A percentile compares a stretch with the other conserved stretches of the same genome.
phyloP scores from a whole-genome alignment of 92 coral and sea anemone species.

The Bergia puertoricense region DNA sequence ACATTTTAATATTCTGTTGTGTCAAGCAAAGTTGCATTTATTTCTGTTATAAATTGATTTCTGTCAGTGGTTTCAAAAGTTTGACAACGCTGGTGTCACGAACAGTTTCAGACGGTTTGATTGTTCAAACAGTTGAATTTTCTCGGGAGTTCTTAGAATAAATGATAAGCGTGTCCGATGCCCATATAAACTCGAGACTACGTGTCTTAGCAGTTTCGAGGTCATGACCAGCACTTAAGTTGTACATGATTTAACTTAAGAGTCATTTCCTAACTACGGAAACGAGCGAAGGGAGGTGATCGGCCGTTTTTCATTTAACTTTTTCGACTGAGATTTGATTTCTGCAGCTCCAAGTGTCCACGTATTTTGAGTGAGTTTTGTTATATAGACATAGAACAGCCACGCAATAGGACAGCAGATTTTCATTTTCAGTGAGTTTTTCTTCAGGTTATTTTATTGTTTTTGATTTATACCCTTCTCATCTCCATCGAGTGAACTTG shows the following conservation, averaged over 20 bases:
- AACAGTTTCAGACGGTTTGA: not conserved
- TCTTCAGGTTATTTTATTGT: too few relatives aligned
- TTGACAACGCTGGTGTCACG: not conserved
- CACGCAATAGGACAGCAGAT: too few relatives aligned
- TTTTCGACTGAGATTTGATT: not conserved
- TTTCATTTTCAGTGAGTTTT: too few relatives aligned
- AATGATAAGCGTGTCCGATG: not conserved
- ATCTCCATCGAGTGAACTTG: too few relatives aligned
- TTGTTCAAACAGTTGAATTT: not conserved
- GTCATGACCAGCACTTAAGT: not conserved
- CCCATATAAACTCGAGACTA: not conserved
- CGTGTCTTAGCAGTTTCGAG: not conserved
- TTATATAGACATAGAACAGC: not conserved
- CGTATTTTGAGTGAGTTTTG: not conserved
- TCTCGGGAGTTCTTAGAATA: not conserved
- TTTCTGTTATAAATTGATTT: too few relatives aligned
- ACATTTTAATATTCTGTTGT: too few relatives aligned
- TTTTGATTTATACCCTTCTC: too few relatives aligned
- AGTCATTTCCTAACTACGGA: not conserved
- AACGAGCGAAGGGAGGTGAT: constrained; percentile 3
- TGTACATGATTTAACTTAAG: not conserved
- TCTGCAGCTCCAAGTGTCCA: not conserved
- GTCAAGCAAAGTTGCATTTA: too few relatives aligned
- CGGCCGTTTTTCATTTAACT: not conserved
- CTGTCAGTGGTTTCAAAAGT: too few relatives aligned